A percentile compares a stretch with the other conserved stretches of the same genome.
These are phyloP conservation scores for Tetrapedia diversipes DNA, from an alignment of 2,888 invertebrate species.

Conservation along the genomic window DNA sequence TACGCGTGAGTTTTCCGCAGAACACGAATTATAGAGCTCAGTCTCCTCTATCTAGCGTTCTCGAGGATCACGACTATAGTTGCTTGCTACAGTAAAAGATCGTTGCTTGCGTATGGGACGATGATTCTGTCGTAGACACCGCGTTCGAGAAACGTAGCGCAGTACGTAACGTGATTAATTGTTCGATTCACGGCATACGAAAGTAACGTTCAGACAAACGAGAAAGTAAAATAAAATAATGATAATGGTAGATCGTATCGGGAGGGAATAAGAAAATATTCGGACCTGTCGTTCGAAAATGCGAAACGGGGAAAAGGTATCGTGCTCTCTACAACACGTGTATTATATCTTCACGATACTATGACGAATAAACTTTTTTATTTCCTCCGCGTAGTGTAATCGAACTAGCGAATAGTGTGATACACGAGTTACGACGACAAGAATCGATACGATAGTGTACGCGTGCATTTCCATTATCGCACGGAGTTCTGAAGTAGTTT, in stretches of 20 bases:
- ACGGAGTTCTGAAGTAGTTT: conserved; percentile 59
- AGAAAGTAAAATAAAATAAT: not conserved
- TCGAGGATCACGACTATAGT: conserved; percentile 72
- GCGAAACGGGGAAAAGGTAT: no score
- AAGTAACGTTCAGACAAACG: conserved; percentile 2
- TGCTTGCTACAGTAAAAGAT: conserved; percentile 79
- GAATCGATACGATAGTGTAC: conserved; percentile 39
- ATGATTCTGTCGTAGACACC: conserved; percentile 41
- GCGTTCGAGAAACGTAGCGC: conserved; percentile 3
- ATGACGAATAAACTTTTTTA: conserved; percentile 31
- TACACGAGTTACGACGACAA: conserved; percentile 20
- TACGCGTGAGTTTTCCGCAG: conserved; percentile 42
- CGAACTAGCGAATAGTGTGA: conserved; percentile 25
- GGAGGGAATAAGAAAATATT: conserved; percentile 46
- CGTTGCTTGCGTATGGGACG: conserved; percentile 61
- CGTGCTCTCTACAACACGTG: no score
- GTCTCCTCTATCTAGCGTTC: conserved; percentile 52
- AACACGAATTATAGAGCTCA: conserved; percentile 37
- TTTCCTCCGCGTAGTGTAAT: conserved; percentile 50
- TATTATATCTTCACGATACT: no score
- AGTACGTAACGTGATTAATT: not conserved
- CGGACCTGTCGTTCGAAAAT: no score
- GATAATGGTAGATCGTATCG: conserved; percentile 9
- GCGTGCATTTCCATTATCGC: conserved; percentile 51
- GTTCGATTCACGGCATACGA: not conserved